Percentiles rank a stretch among this genome's conserved stretches.
Evolutionary conservation across 2,797 vertebrate species (phyloP).

Genomic region (Brachymystax lenok): DNA sequence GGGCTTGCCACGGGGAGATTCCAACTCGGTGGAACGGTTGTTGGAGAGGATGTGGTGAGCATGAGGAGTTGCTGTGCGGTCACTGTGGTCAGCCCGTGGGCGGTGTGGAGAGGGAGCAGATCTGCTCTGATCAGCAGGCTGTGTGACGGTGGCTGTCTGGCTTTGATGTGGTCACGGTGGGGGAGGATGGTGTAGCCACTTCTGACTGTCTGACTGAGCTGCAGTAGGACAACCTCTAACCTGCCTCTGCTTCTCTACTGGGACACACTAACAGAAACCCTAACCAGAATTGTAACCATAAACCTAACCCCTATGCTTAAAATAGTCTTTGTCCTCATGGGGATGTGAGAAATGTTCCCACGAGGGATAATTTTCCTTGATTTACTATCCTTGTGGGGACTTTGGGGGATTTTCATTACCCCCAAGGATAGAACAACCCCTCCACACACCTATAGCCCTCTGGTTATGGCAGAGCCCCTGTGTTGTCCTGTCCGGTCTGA

Average conservation of each 20-base stretch:
- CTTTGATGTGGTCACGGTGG: conserved; percentile 49
- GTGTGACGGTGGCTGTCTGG: conserved; percentile 13
- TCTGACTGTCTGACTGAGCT: not conserved
- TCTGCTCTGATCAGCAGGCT: conserved; percentile 37
- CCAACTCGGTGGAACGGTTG: conserved; percentile 54
- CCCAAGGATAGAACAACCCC: no score
- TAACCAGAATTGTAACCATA: not conserved
- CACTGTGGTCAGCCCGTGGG: conserved; percentile 51
- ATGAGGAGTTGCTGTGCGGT: conserved; percentile 57
- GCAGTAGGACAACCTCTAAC: not conserved
- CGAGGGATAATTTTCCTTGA: conserved; percentile 2
- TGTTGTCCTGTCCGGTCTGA: not conserved
- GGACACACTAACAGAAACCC: not conserved
- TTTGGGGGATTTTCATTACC: no score
- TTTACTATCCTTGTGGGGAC: no score
- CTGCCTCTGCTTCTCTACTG: not conserved
- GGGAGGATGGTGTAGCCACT: not conserved
- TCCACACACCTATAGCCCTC: not conserved
- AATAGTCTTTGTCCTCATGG: no score
- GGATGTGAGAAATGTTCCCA: no score
- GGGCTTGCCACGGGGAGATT: conserved; percentile 70
- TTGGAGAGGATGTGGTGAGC: conserved; percentile 59
- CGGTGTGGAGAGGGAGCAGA: conserved; percentile 26
- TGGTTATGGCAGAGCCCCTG: no score
- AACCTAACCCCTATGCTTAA: conserved; percentile 10